Percentiles rank a stretch among this genome's conserved stretches.
Evolutionary conservation across 2,888 invertebrate species (phyloP).

Genomic region (Diarsia brunnea): DNA sequence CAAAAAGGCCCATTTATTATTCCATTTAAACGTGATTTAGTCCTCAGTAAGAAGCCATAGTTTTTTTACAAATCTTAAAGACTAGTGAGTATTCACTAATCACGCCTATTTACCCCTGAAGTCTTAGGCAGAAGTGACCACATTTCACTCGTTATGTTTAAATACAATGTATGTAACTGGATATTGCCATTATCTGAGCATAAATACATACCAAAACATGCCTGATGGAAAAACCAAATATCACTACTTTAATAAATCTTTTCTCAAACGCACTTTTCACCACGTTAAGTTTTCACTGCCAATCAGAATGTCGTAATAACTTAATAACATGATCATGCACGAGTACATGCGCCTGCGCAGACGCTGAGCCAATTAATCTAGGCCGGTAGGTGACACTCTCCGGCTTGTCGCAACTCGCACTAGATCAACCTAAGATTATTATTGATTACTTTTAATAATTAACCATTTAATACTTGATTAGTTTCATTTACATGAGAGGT

Average conservation of each 20-base stretch:
- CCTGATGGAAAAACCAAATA: neutral
- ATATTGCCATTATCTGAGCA: neutral
- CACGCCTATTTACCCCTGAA: neutral
- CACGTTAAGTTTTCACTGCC: conserved; percentile 38
- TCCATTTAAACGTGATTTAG: neutral
- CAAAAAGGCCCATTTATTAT: neutral
- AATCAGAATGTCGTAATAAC: conserved; percentile 28
- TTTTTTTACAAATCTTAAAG: neutral
- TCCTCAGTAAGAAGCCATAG: neutral
- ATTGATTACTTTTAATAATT: conserved; percentile 40
- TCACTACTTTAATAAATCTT: neutral
- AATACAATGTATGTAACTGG: neutral
- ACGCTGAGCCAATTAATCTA: conserved; percentile 42
- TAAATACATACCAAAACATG: neutral
- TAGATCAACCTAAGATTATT: conserved; percentile 24
- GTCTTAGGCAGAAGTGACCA: neutral
- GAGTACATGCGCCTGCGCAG: conserved; percentile 11
- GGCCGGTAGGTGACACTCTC: conserved; percentile 49
- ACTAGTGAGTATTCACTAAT: too few species aligned
- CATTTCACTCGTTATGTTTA: neutral
- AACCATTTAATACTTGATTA: neutral
- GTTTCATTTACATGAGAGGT: conserved; percentile 1
- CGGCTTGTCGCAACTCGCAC: conserved; percentile 28
- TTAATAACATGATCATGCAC: conserved; percentile 23
- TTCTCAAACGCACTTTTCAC: neutral